Percentiles rank a stretch among this genome's conserved stretches.
These are phyloP conservation scores for Trichonephila inaurata DNA, from an alignment of 1,140 invertebrate genomes.

Conservation along the genomic window DNA sequence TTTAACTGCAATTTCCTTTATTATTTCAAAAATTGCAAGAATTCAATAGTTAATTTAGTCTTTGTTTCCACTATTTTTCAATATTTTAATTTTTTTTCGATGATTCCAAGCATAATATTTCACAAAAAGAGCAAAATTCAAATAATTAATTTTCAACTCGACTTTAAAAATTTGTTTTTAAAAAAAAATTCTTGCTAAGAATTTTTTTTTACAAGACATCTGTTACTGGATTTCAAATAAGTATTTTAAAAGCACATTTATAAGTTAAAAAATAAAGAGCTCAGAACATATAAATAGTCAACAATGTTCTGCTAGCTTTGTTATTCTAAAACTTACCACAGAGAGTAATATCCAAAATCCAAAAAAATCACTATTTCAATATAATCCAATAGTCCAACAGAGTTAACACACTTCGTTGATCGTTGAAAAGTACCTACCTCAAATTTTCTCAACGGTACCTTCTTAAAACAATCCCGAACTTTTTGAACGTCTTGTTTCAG, in stretches of 20 bases:
- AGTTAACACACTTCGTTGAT: neutral
- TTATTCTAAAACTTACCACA: conserved; percentile 73
- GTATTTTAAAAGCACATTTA: neutral
- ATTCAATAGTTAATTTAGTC: no score
- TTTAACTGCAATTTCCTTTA: no score
- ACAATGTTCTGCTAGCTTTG: conserved; percentile 72
- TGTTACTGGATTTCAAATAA: conserved; percentile 24
- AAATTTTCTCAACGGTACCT: conserved; percentile 40
- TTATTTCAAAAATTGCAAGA: no score
- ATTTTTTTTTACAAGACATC: neutral
- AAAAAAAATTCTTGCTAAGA: no score
- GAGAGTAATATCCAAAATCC: conserved; percentile 60
- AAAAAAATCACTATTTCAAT: conserved; percentile 14
- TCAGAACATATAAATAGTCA: conserved; percentile 71
- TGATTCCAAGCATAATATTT: no score
- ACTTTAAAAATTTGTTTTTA: no score
- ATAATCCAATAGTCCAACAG: conserved; percentile 49
- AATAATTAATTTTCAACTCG: no score
- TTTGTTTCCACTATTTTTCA: no score
- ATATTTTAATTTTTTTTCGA: no score
- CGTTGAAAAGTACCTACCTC: conserved; percentile 64
- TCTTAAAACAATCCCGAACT: conserved; percentile 52
- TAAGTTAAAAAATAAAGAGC: conserved; percentile 33
- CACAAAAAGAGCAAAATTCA: no score
- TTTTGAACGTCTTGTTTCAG: conserved; percentile 35